These are phyloP conservation scores for Zoanthus gigantus DNA, from an alignment of 92 coral and sea anemone species.

Conservation along the genomic window DNA sequence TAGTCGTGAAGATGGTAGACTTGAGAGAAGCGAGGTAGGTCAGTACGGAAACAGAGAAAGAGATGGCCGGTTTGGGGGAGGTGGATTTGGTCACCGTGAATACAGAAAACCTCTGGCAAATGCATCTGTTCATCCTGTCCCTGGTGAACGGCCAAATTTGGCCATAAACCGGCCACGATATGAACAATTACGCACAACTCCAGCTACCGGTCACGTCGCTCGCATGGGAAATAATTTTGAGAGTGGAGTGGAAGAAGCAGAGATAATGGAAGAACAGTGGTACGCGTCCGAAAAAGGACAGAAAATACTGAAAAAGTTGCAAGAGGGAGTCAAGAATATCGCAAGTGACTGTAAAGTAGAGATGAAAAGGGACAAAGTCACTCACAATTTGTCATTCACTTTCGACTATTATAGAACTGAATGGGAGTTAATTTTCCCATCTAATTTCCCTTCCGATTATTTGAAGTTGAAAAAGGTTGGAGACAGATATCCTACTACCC, in stretches of 20 bases:
- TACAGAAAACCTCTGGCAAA: too few species aligned
- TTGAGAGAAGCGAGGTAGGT: neutral
- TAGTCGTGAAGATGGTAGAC: neutral
- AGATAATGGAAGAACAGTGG: constrained; percentile 47
- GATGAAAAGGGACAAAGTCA: constrained; percentile 42
- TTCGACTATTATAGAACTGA: constrained; percentile 11
- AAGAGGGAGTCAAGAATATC: constrained; percentile 24
- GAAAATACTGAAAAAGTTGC: constrained; percentile 22
- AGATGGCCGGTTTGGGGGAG: neutral
- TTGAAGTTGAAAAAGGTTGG: constrained; percentile 5
- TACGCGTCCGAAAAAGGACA: constrained; percentile 44
- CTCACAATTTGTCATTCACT: constrained; percentile 42
- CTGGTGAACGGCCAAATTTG: neutral
- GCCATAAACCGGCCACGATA: neutral
- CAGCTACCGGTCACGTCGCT: neutral
- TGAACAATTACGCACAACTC: neutral
- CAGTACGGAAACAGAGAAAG: neutral
- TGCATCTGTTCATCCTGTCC: neutral
- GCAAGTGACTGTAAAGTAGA: constrained; percentile 20
- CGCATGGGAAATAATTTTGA: neutral
- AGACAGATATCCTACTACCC: neutral
- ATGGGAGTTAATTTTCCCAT: constrained; percentile 46
- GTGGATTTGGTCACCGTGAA: neutral
- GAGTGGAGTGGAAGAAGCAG: neutral
- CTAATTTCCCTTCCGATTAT: constrained; percentile 27